These are phyloP conservation scores for Trachythela sp. DNA, from an alignment of 64 coral and sea anemone genomes.

Conservation along the genomic window DNA sequence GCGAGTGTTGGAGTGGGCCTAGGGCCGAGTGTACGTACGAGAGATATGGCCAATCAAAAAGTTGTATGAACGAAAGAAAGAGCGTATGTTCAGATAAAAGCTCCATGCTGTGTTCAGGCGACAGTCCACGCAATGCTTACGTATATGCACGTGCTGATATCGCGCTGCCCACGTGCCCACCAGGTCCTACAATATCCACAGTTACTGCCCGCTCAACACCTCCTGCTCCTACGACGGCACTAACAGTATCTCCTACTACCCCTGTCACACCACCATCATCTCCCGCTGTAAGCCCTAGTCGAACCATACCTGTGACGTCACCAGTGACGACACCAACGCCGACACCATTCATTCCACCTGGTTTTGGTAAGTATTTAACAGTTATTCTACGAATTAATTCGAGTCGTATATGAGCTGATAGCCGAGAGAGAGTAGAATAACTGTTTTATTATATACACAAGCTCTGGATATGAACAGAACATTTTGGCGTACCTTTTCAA, in stretches of 20 bases:
- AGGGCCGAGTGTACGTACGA: conserved; percentile 46
- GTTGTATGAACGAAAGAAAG: conserved; percentile 7
- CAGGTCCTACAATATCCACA: neutral
- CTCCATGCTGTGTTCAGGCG: neutral
- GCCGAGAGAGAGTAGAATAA: too few species aligned
- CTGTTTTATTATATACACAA: too few species aligned
- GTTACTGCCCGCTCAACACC: neutral
- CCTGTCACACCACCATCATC: neutral
- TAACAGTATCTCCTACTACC: neutral
- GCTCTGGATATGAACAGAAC: too few species aligned
- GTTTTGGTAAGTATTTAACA: neutral
- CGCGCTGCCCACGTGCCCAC: neutral
- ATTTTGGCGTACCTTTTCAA: too few species aligned
- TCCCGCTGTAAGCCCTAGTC: neutral
- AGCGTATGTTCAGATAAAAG: neutral
- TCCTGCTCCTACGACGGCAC: neutral
- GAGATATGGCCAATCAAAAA: conserved; percentile 37
- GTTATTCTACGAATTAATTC: neutral
- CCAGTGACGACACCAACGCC: neutral
- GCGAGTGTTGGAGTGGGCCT: conserved; percentile 67
- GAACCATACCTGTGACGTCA: neutral
- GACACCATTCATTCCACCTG: neutral
- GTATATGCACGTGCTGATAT: neutral
- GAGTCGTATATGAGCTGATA: too few species aligned
- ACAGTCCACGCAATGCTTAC: neutral